Conservation (phyloP, 2,888 invertebrate species). For the Allolobophora icterica region DNA sequence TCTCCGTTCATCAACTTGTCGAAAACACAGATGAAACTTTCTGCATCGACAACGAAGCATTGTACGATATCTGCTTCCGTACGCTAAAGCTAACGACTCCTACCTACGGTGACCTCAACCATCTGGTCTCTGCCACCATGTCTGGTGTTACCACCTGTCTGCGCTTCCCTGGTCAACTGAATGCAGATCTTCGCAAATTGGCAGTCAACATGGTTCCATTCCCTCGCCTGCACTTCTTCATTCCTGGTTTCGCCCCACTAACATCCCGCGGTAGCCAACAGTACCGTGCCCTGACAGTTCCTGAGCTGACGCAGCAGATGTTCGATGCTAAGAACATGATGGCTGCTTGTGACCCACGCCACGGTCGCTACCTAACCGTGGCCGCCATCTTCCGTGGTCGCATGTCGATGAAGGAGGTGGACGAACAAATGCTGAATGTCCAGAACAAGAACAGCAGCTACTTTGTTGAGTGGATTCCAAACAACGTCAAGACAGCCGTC, state of each 20-base stretch:
- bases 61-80: conserved; percentile 66
- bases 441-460: conserved; percentile 90
- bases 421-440: conserved; percentile 89
- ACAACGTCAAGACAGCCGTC: conserved; percentile 87
- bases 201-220: conserved; percentile 69
- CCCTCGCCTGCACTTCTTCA: conserved; percentile 43
- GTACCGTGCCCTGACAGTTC: conserved; percentile 67
- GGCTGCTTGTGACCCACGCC: conserved; percentile 58
- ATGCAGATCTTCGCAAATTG: conserved; percentile 75
- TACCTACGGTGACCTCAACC: conserved; percentile 61
- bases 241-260: conserved; percentile 40
- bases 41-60: conserved; percentile 69
- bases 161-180: conserved; percentile 71
- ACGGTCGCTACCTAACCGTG: conserved; percentile 60
- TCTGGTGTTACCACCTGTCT: conserved; percentile 68
- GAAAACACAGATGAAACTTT: conserved; percentile 68
- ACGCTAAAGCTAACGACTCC: conserved; percentile 63
- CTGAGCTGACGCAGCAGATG: conserved; percentile 70
- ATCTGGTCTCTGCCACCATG: conserved; percentile 67
- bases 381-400: conserved; percentile 62
- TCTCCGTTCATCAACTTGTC: conserved; percentile 68
- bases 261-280: conserved; percentile 75
- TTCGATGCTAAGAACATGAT: conserved; percentile 89
- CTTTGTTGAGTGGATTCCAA: conserved; percentile 89
- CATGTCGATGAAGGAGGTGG: conserved; percentile 67